Evolutionary conservation across 2,113 vertebrate species (phyloP).

Genomic region (Rutilus rutilus): DNA sequence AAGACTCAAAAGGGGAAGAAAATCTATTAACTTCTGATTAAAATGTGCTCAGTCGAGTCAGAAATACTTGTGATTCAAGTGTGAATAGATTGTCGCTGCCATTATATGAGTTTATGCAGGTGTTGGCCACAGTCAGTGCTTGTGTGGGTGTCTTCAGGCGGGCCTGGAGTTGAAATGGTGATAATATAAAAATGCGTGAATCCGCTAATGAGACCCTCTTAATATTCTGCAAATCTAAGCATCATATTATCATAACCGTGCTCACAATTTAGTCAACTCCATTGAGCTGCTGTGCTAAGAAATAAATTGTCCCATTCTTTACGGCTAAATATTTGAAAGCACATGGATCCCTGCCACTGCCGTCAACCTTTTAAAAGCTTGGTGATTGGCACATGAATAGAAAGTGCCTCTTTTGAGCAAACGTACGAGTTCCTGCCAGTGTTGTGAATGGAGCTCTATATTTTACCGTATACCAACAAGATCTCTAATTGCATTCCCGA

Average conservation of each 20-base stretch:
- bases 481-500: slow-evolving; percentile 61
- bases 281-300: slow-evolving; percentile 72
- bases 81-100: slow-evolving; percentile 55
- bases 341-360: slow-evolving; percentile 73
- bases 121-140: slow-evolving; percentile 42
- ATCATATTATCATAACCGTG: slow-evolving; percentile 79
- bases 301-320: slow-evolving; percentile 69
- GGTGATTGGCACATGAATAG: slow-evolving; percentile 68
- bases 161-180: slow-evolving; percentile 69
- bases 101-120: slow-evolving; percentile 51
- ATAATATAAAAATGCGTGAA: slow-evolving; percentile 77
- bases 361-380: slow-evolving; percentile 69
- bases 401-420: slow-evolving; percentile 57
- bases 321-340: slow-evolving; percentile 76
- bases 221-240: slow-evolving; percentile 74
- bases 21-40: slow-evolving; percentile 63
- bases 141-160: slow-evolving; percentile 46
- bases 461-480: slow-evolving; percentile 61
- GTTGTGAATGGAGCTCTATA: slow-evolving; percentile 47
- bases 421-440: slow-evolving; percentile 66
- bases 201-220: slow-evolving; percentile 78
- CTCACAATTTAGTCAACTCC: slow-evolving; percentile 74
- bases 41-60: slow-evolving; percentile 57
- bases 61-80: slow-evolving; percentile 20
- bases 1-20: slow-evolving; percentile 64